Conservation (phyloP, 2,888 invertebrate genomes). For the Rhagium mordax region DNA sequence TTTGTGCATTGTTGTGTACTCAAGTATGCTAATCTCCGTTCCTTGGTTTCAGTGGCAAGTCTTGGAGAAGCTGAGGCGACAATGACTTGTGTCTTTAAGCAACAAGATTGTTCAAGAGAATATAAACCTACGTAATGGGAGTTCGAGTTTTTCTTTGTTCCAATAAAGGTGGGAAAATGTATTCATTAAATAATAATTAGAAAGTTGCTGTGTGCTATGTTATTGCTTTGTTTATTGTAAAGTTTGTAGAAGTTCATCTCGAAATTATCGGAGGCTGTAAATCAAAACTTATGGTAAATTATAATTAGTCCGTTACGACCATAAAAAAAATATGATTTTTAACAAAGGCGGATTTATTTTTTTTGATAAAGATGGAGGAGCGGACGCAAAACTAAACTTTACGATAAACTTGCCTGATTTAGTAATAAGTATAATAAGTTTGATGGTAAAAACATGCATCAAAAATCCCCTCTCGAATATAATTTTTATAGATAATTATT, state of each 20-base stretch:
- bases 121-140: conserved; percentile 52
- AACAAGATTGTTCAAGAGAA: conserved; percentile 48
- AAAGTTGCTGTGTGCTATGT: conserved; percentile 2
- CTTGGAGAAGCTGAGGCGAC: conserved; percentile 44
- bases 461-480: no score
- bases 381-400: no score
- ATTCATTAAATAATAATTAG: conserved; percentile 35
- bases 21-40: conserved; percentile 51
- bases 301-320: background rate
- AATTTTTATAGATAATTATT: no score
- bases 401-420: no score
- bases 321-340: no score
- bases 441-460: no score
- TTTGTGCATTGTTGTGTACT: conserved; percentile 54
- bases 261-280: background rate
- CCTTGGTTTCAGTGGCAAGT: conserved; percentile 51
- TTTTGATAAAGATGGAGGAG: no score
- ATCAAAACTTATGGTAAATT: background rate
- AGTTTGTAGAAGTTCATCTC: background rate
- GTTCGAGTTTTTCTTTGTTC: conserved; percentile 47
- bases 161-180: conserved; percentile 52
- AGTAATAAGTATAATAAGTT: no score
- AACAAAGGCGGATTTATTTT: no score
- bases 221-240: background rate
- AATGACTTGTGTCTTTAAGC: conserved; percentile 52